These are phyloP conservation scores for Lacanobia wlatinum DNA, from an alignment of 2,888 invertebrate species.

Conservation along the genomic window DNA sequence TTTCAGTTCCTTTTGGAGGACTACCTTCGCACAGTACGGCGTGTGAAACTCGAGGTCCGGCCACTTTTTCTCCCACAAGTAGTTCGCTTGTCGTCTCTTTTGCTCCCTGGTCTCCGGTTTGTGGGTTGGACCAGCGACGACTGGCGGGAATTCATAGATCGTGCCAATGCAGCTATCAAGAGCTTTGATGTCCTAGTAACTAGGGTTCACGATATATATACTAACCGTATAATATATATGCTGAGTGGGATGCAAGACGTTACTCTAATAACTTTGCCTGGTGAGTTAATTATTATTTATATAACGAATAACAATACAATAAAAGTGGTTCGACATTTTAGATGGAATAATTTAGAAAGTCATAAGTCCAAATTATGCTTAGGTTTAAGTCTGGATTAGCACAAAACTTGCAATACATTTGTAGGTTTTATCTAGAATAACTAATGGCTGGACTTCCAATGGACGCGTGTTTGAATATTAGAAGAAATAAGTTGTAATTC, in stretches of 20 bases:
- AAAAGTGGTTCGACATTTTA: neutral
- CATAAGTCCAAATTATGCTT: neutral
- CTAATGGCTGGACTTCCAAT: neutral
- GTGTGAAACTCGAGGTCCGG: constrained; percentile 96
- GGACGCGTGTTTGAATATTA: neutral
- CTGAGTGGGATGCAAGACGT: constrained; percentile 96
- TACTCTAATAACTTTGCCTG: constrained; percentile 95
- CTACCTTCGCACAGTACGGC: constrained; percentile 93
- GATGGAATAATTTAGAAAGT: neutral
- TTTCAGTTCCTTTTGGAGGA: constrained; percentile 94
- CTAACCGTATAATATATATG: constrained; percentile 97
- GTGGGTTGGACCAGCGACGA: constrained; percentile 97
- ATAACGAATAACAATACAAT: too few species aligned
- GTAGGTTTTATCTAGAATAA: neutral
- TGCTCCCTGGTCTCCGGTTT: constrained; percentile 95
- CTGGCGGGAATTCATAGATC: constrained; percentile 95
- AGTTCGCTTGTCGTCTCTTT: constrained; percentile 94
- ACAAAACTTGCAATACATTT: neutral
- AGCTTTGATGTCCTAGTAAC: constrained; percentile 94
- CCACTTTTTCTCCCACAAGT: constrained; percentile 97
- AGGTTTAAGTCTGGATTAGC: neutral
- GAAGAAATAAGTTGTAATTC: neutral
- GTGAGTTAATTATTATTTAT: constrained; percentile 67
- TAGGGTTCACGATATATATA: constrained; percentile 97
- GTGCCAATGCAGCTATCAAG: constrained; percentile 94